Percentiles rank a stretch among this genome's conserved stretches.
Evolutionary conservation across 1,140 invertebrate species (phyloP).

Genomic region (Centruroides vittatus): DNA sequence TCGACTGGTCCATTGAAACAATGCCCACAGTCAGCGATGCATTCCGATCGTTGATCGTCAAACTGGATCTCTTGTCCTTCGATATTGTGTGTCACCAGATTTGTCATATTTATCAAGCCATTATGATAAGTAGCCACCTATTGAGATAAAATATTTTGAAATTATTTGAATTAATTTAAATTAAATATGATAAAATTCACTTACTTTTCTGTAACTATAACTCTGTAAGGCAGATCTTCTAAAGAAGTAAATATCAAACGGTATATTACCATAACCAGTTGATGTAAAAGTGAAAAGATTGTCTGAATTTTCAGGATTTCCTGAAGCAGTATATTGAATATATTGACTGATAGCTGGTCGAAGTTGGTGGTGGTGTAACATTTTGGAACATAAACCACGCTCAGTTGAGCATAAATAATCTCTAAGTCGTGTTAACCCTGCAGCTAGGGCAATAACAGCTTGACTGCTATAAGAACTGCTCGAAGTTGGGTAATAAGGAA

Average conservation of each 20-base stretch:
- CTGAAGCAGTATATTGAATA: slow-evolving; percentile 22
- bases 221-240: slow-evolving; percentile 19
- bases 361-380: slow-evolving; percentile 23
- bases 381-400: slow-evolving; percentile 23
- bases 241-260: slow-evolving; percentile 30
- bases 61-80: slow-evolving; percentile 22
- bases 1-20: slow-evolving; percentile 9
- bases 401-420: slow-evolving; percentile 22
- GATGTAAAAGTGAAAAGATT: slow-evolving; percentile 27
- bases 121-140: slow-evolving; percentile 28
- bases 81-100: slow-evolving; percentile 25
- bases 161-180: too few relatives aligned
- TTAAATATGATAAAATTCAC: background rate
- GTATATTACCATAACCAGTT: slow-evolving; percentile 29
- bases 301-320: slow-evolving; percentile 21
- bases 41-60: slow-evolving; percentile 18
- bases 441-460: slow-evolving; percentile 24
- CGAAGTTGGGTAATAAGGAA: slow-evolving; percentile 26
- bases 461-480: slow-evolving; percentile 31
- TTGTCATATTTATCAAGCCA: slow-evolving; percentile 25
- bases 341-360: slow-evolving; percentile 25
- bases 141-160: background rate
- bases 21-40: slow-evolving; percentile 2
- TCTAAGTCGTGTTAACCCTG: slow-evolving; percentile 22
- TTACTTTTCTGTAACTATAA: slow-evolving; percentile 14